Evolutionary conservation across 2,888 invertebrate species (phyloP), one percentile per base, ranked within the genome.

Genomic region (Ectropis crepuscularia): DNA sequence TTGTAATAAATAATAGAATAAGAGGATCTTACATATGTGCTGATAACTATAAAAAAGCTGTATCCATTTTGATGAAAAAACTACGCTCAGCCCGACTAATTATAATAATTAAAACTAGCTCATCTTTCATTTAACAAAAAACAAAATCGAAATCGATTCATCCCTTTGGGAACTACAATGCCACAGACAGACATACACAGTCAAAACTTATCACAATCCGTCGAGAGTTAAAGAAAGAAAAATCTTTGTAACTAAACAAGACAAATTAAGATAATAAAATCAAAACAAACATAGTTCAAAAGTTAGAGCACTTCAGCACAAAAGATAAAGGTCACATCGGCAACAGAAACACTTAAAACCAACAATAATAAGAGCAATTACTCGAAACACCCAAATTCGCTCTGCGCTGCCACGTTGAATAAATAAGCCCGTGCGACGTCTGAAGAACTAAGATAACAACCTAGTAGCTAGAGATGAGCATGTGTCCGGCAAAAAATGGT

Each of bases 401-500:
- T 79, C 69, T 62, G 59, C 82, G 78, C 78, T 79, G 73, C 75
- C 73, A 75, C 76, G 77, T 76, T 81, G 76, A 81, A 81, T 84
- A 85, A 86, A 86, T 83, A 83, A 83, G 77, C 77, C 70, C 68
- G 67, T 67, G 71, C 72, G 60, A 65, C 79, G 81, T 80, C 88
- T 88, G 88, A 87, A 86, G 86, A 83, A 85, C 82, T 85, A 81
- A 84, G 87, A 88, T 87, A 87, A 85, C 86, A 83, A 76, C 73
- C 59, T 61, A 53, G 53, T 48, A 8, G 51, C 36, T 53, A 58
- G 53, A 36, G 49, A 51, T 51, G 55, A 12, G 9, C 12, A 5
- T 0, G 0, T 11, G 9, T 47, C 51, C 54, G 57, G 46, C 50
- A 2, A 46, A 10, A 53, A 45, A 10, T 28, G 6, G 9, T 10